phyloP scores from a whole-genome alignment of 2,797 vertebrate species.

The Lagorchestes hirsutus region DNA sequence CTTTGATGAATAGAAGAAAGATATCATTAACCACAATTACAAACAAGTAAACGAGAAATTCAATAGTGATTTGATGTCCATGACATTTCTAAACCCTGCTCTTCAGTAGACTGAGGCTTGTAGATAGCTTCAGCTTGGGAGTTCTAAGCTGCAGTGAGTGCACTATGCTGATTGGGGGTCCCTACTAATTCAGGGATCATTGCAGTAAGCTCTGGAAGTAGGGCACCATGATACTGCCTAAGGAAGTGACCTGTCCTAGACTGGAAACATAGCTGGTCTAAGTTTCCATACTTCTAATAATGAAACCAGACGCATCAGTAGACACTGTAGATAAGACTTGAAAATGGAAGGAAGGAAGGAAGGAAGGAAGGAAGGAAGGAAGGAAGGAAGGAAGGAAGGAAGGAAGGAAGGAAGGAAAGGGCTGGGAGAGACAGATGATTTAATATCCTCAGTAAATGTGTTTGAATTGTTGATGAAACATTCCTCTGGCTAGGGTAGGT shows the following conservation, averaged over 20 bases:
- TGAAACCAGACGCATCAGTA: too few species aligned
- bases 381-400: too few species aligned
- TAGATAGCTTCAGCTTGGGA: not conserved
- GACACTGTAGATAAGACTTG: too few species aligned
- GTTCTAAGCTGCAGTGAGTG: not conserved
- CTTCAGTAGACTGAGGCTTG: not conserved
- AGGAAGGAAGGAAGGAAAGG: not conserved
- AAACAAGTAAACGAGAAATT: not conserved
- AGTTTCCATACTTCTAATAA: too few species aligned
- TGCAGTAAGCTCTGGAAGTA: too few species aligned
- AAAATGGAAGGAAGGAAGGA: too few species aligned
- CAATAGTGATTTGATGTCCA: not conserved
- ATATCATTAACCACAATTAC: not conserved
- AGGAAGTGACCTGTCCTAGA: too few species aligned
- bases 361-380: too few species aligned
- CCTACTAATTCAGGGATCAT: too few species aligned
- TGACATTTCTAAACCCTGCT: not conserved
- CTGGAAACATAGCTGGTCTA: too few species aligned
- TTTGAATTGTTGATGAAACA: not conserved
- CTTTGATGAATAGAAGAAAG: not conserved
- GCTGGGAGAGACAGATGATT: not conserved
- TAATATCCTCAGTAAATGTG: not conserved
- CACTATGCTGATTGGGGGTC: too few species aligned
- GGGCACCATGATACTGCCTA: too few species aligned
- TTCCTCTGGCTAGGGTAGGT: not conserved